These are phyloP conservation scores for Bellardia bayeri DNA, from an alignment of 2,888 invertebrate genomes.

Conservation along the genomic window DNA sequence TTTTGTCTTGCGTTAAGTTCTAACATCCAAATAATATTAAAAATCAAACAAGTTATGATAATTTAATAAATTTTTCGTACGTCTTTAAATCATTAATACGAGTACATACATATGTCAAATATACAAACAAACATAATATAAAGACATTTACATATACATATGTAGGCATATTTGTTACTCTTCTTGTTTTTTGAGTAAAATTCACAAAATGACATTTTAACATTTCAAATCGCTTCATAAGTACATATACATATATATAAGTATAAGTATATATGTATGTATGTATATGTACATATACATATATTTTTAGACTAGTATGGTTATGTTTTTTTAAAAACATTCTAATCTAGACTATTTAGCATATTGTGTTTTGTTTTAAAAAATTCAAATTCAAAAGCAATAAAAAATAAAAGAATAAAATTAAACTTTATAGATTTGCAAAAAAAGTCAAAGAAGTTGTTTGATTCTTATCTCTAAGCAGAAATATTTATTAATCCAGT, in stretches of 20 bases:
- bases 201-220: slow-evolving; percentile 59
- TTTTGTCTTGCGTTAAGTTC: background rate
- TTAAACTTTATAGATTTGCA: background rate
- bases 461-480: background rate
- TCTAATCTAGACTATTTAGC: background rate
- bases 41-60: slow-evolving; percentile 66
- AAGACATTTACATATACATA: slow-evolving; percentile 14
- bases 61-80: slow-evolving; percentile 29
- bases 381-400: background rate
- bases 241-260: background rate
- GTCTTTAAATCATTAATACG: slow-evolving; percentile 18
- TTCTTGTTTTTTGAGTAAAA: slow-evolving; percentile 20
- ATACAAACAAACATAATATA: background rate
- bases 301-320: too few species aligned
- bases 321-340: slow-evolving; percentile 8
- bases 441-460: background rate
- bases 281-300: too few species aligned
- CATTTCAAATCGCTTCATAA: slow-evolving; percentile 22
- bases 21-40: background rate
- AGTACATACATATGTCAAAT: slow-evolving; percentile 19
- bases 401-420: background rate
- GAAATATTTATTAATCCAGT: slow-evolving; percentile 5
- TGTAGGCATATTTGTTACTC: slow-evolving; percentile 25
- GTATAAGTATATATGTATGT: too few species aligned
- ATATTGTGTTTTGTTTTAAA: background rate